Evolutionary conservation across 2,113 vertebrate genomes (phyloP), one percentile per base, ranked within the genome.

Genomic region (Pluvialis apricaria): DNA sequence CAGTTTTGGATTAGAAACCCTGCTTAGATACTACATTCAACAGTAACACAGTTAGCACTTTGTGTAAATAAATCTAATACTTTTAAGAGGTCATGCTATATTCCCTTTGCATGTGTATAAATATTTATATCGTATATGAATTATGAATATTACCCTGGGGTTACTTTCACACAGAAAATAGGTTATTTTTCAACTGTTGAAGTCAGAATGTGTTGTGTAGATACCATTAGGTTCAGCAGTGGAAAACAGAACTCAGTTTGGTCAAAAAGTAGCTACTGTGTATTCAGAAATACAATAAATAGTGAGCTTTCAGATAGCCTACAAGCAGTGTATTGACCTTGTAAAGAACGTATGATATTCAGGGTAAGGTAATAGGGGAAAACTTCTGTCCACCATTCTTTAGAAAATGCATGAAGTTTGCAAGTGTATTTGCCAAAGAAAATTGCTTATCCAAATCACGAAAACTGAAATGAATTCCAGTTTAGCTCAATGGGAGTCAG

Each of bases 151-250:
- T 92, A 94, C 80, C 95, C 60, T 58, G 57, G 51, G 77, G 92
- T 96, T 94, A 78, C 40, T 95, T 97, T 94, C 61, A 38, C 71
- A 94, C 57, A 78, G 92, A 94, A 97, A 97, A 95, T 73, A 82
- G 75, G 73, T 95, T 96, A 51, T 94, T 96, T 96, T 96, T 97
- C 87, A 84, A 3, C 60, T 82, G 10, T 38, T 77, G 69, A 82
- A 91, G 64, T 88, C 52, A 92, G 52, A 79, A 42, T 84, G 42
- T 90, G 34, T 92, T 84, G 47, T 69, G n/a, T 77, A 62, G 88
- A 68, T 94, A 80, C 79, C 16, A 45, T 77, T 77, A 64, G 31
- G 52, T 93, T 94, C 45, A 90, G 42, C 55, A 79, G 21, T 52
- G 65, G 51, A 92, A 84, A 94, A 81, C 1, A 70, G 75, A 92